Evolutionary conservation across 2,113 vertebrate genomes (phyloP).

Genomic region (Myxocyprinus asiaticus): DNA sequence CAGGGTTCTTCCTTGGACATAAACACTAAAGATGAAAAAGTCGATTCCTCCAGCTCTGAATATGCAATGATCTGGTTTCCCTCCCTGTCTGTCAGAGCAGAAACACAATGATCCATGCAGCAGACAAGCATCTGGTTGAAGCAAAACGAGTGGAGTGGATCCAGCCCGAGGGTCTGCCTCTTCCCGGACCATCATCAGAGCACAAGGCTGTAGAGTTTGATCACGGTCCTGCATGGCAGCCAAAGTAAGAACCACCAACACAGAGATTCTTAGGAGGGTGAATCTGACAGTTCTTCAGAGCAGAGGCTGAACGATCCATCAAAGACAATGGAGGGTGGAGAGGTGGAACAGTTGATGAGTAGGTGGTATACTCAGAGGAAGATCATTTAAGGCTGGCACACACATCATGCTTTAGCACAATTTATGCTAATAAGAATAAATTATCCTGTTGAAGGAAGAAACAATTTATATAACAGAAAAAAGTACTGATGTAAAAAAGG

Average conservation of each 20-base stretch:
- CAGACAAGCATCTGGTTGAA: slow-evolving; percentile 30
- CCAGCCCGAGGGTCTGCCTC: slow-evolving; percentile 11
- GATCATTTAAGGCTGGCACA: not conserved
- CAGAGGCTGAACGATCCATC: slow-evolving; percentile 1
- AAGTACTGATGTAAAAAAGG: no score
- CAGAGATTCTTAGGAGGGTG: not conserved
- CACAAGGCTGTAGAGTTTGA: slow-evolving; percentile 21
- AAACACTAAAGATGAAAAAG: slow-evolving; percentile 52
- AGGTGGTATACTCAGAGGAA: not conserved
- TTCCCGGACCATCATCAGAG: slow-evolving; percentile 40
- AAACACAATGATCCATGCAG: slow-evolving; percentile 64
- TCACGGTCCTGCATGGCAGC: not conserved
- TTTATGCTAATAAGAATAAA: not conserved
- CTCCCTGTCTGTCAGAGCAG: slow-evolving; percentile 44
- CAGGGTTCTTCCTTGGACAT: slow-evolving; percentile 4
- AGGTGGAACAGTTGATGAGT: not conserved
- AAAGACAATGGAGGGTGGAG: not conserved
- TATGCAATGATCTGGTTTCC: slow-evolving; percentile 62
- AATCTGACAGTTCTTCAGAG: not conserved
- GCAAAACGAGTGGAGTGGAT: slow-evolving; percentile 17
- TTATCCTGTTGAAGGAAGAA: no score
- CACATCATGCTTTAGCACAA: not conserved
- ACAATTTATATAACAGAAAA: no score
- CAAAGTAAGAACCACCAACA: not conserved
- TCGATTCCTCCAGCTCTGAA: slow-evolving; percentile 61